phyloP scores from a whole-genome alignment of 2,888 invertebrate genomes.

The Polyommatus icarus region DNA sequence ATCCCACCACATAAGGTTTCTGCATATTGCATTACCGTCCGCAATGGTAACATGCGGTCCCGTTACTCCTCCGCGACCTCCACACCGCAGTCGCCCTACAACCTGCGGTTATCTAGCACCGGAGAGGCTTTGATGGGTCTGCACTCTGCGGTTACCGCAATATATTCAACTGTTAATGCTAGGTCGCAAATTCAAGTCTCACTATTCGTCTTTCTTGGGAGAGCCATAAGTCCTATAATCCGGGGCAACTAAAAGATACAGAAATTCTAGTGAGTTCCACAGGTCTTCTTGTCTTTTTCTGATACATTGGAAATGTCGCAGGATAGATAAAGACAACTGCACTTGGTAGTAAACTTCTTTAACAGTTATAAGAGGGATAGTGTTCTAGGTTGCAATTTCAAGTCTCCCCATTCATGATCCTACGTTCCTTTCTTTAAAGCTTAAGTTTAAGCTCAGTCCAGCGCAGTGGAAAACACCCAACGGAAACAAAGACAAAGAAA shows the following conservation, averaged over 20 bases:
- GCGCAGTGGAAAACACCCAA: background rate
- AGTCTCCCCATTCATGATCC: too few relatives aligned
- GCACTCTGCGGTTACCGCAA: background rate
- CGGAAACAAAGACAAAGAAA: background rate
- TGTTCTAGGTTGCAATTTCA: too few relatives aligned
- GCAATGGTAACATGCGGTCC: background rate
- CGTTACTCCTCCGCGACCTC: background rate
- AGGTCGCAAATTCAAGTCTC: background rate
- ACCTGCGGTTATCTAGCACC: background rate
- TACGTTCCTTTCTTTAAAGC: background rate
- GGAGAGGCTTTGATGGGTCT: conserved; percentile 11
- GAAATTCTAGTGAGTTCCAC: too few relatives aligned
- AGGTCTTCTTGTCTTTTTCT: too few relatives aligned
- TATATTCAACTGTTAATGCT: background rate
- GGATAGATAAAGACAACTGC: too few relatives aligned
- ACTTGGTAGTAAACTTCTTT: too few relatives aligned
- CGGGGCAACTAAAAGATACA: too few relatives aligned
- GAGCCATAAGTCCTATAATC: background rate
- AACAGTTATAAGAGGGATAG: too few relatives aligned
- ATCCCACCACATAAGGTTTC: background rate
- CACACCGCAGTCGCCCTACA: background rate
- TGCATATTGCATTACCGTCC: background rate
- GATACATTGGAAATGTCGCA: too few relatives aligned
- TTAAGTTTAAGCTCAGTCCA: background rate
- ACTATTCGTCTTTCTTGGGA: background rate